These are phyloP conservation scores for Nephila pilipes DNA, from an alignment of 1,140 invertebrate species.

Conservation along the genomic window DNA sequence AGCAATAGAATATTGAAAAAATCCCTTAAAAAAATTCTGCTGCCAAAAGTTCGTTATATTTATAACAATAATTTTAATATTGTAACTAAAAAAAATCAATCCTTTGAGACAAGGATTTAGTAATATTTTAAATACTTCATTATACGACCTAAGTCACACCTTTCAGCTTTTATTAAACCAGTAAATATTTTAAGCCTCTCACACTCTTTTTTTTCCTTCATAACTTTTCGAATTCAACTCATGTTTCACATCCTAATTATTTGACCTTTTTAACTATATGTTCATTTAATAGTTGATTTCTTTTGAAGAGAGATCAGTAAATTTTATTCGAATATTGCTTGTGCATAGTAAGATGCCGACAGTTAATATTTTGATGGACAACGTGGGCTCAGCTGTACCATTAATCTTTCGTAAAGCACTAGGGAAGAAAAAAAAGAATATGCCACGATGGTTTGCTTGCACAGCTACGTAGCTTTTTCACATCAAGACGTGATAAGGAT, in stretches of 20 bases:
- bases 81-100: too few relatives aligned
- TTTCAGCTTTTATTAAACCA: slow-evolving; percentile 15
- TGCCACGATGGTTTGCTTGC: neutral
- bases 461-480: neutral
- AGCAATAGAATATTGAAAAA: too few relatives aligned
- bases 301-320: neutral
- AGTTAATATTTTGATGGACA: slow-evolving; percentile 56
- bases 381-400: slow-evolving; percentile 34
- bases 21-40: too few relatives aligned
- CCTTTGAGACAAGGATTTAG: neutral
- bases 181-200: neutral
- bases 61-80: too few relatives aligned
- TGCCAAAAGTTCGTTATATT: too few relatives aligned
- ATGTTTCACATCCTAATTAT: neutral
- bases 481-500: slow-evolving; percentile 6
- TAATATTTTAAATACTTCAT: slow-evolving; percentile 8
- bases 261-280: neutral
- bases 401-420: slow-evolving; percentile 38
- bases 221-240: neutral
- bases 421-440: neutral
- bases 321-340: neutral
- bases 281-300: neutral
- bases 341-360: neutral
- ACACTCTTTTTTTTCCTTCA: neutral
- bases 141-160: neutral